Percentiles rank a stretch among this genome's conserved stretches.
Evolutionary conservation across 2,797 vertebrate species (phyloP).

Genomic region (Characodon lateralis): DNA sequence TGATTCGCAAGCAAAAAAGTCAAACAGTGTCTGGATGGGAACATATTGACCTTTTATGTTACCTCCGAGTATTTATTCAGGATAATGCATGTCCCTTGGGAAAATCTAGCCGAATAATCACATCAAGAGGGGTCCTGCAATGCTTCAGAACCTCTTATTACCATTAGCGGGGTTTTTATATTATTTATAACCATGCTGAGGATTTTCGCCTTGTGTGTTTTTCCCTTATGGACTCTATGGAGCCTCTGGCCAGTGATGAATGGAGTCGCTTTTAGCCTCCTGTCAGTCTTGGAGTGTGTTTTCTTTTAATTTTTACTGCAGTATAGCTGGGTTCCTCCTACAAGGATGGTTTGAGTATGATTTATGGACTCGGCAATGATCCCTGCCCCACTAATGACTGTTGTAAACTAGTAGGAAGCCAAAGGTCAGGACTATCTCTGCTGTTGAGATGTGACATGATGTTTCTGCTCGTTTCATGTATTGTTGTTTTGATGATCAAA

Average conservation of each 20-base stretch:
- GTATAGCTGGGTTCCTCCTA: constrained; percentile 53
- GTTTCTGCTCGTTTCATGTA: constrained; percentile 38
- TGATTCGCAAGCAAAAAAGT: constrained; percentile 52
- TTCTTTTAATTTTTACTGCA: constrained; percentile 70
- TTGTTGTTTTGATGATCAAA: constrained; percentile 25
- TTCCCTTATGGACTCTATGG: constrained; percentile 56
- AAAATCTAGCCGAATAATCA: constrained; percentile 72
- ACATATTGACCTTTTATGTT: constrained; percentile 71
- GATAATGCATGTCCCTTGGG: constrained; percentile 70
- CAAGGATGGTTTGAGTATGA: constrained; percentile 65
- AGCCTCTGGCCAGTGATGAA: constrained; percentile 68
- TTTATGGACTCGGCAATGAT: constrained; percentile 71
- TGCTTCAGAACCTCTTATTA: constrained; percentile 69
- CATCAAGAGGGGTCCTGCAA: constrained; percentile 69
- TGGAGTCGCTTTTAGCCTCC: constrained; percentile 70
- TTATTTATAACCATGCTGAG: constrained; percentile 77
- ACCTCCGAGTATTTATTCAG: constrained; percentile 71
- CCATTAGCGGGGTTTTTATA: constrained; percentile 76
- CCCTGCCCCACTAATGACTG: constrained; percentile 72
- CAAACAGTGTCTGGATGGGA: constrained; percentile 51
- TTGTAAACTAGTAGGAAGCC: constrained; percentile 61
- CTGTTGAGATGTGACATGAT: constrained; percentile 51
- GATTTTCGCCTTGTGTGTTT: constrained; percentile 75
- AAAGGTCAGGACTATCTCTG: constrained; percentile 61
- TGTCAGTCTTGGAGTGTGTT: constrained; percentile 65